Evolutionary conservation across 2,797 vertebrate species (phyloP), one percentile per base, ranked within the genome.

Genomic region (Limosa lapponica): DNA sequence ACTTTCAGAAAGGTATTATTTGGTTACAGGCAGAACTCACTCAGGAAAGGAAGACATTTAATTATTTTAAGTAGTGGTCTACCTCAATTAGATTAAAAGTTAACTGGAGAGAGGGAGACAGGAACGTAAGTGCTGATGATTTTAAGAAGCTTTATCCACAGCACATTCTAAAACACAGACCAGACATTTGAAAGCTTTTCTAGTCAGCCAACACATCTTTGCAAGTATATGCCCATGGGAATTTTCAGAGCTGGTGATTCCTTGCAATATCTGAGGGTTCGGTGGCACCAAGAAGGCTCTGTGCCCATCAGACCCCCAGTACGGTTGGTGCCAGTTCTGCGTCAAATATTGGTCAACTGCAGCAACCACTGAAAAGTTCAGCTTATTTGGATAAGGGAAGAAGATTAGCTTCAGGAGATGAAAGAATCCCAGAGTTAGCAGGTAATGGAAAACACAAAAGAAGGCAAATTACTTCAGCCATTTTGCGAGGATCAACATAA

Each of bases 1-100:
- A 16, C 30, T 93, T 72, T 72, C 43, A 58, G 85, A 78, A 89
- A 79, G 16, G 11, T 46, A 20, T 84, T 80, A 55, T 88, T 94
- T 90, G 14, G 49, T 85, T 92, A 73, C 30, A 36, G 52, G 24
- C 32, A 86, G n/a, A 88, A 77, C 20, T 51, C 30, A 49, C 10
- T 66, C 37, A 82, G 34, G 49, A 90, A 92, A 64, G 19, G 11
- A 79, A 87, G 32, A n/a, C 10, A 30, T 71, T 79, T 77, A 66
- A 72, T 74, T 90, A 23, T 82, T 95, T 86, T 69, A 93, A 84
- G 32, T n/a, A 25, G 24, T 51, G 16, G 4, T 82, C 39, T 72
- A 65, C 36, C 7, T 89, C 62, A 66, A 67, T 24, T 83, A 90
- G 54, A 73, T 78, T 77, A 79, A 75, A 91, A 69, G 28, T 73